Base-by-base conservation (phyloP, 35 echinoderm and acorn worm genomes). In the Holothuria glaberrima region DNA sequence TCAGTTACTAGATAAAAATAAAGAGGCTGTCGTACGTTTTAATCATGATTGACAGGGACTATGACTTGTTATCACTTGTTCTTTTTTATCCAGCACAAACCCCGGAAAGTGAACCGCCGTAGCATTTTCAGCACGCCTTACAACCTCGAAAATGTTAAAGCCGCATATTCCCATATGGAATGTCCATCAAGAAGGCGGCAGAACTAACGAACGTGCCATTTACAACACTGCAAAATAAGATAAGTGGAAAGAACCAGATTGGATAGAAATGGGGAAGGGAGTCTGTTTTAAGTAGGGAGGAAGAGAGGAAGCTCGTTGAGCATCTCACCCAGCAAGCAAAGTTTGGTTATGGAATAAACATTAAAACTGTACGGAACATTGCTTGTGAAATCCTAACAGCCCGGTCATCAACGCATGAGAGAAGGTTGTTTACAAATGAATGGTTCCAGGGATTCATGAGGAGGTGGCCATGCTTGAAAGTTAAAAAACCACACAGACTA, bases 211-310 rank as follows among this genome's bases (percentile, higher is more conserved):
- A 24, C 9, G 77, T 82, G 16, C 77, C 77, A 9, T 56, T 26
- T 17, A 82, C 7, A 21, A 82, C 77, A 24, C 0, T 82, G 0
- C 77, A 82, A 10, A 26, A 59, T 14, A 82, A 82, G n/a, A 82
- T 82, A 58, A 82, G 46, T 82, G 44, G 77, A 16, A 82, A 31
- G 21, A 35, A 27, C 10, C 19, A 52, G 18, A 14, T 58, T 9
- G 74, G 74, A n/a, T 12, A 0, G 4, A 78, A 0, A 78, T 78
- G 74, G 74, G 30, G 74, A 1, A n/a, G 13, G 2, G 9, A 57
- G 33, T 12, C 77, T n/a, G 1, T 82, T 48, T 31, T 82, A 26
- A 82, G 12, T 4, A 24, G 9, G 17, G n/a, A 54, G 1, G 14
- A 82, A 31, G 77, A 82, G 57, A 10, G 19, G 14, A 56, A 82